Percentiles rank a stretch among this genome's conserved stretches.
Conservation (phyloP, 37 sponge, comb jelly and placozoan species). For the Chondrilla cf. caribensis region DNA sequence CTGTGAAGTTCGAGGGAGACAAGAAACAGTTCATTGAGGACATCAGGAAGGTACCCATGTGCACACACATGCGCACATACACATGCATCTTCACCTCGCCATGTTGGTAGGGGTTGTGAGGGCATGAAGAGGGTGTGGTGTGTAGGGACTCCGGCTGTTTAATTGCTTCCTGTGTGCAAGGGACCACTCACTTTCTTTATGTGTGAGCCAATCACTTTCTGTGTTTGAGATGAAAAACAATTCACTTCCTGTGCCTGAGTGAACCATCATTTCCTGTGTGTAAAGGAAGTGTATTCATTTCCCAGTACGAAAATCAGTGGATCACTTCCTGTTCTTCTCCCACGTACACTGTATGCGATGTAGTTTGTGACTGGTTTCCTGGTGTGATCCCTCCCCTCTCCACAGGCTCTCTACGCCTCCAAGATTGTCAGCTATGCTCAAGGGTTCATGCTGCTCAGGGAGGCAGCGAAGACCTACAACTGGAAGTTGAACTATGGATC, state of each 20-base stretch:
- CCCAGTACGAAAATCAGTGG: neutral
- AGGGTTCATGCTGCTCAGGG: constrained; percentile 95
- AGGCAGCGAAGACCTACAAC: constrained; percentile 79
- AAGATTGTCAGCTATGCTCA: constrained; percentile 98
- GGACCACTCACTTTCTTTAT: too few relatives aligned
- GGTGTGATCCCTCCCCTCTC: neutral
- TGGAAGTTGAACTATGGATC: constrained; percentile 97
- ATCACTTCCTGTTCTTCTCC: constrained; percentile 5
- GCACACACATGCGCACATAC: too few relatives aligned
- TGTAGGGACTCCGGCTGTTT: too few relatives aligned
- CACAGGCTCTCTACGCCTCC: constrained; percentile 93
- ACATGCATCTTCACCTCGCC: too few relatives aligned
- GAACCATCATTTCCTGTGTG: neutral
- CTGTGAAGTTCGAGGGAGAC: constrained; percentile 53
- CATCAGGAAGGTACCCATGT: constrained; percentile 59
- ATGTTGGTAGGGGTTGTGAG: too few relatives aligned
- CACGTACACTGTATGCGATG: neutral
- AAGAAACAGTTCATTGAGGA: constrained; percentile 74
- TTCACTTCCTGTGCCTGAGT: too few relatives aligned
- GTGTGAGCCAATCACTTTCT: too few relatives aligned
- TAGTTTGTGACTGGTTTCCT: too few relatives aligned
- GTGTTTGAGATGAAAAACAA: too few relatives aligned
- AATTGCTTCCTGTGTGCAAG: too few relatives aligned
- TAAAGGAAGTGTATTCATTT: neutral
- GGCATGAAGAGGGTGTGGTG: too few relatives aligned